Evolutionary conservation across 2,888 invertebrate species (phyloP).

Genomic region (Tenthredo mesomela): DNA sequence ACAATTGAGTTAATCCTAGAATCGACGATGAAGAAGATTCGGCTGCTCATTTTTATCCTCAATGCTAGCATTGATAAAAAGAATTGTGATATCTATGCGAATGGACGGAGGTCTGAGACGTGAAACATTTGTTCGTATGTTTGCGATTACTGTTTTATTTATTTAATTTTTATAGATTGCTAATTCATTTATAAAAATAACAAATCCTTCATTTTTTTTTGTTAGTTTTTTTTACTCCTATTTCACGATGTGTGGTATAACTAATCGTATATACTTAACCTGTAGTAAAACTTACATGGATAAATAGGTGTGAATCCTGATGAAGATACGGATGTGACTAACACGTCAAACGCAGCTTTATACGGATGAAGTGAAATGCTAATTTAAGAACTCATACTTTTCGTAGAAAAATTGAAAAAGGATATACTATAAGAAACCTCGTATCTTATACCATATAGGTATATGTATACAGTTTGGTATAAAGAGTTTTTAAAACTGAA

Average conservation of each 20-base stretch:
- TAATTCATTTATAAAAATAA: neutral
- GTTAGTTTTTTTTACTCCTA: neutral
- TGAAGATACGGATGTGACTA: conserved; percentile 32
- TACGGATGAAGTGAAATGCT: neutral
- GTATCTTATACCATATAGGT: neutral
- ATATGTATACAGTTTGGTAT: neutral
- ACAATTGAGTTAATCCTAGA: neutral
- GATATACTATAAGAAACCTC: neutral
- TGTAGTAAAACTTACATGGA: neutral
- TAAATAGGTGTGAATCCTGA: neutral
- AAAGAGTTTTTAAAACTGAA: conserved; percentile 2
- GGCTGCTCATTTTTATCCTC: neutral
- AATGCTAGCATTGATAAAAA: neutral
- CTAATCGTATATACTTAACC: neutral
- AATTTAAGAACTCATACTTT: neutral
- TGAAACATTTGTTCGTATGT: neutral
- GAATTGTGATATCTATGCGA: neutral
- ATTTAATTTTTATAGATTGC: too few species aligned
- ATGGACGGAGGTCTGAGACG: neutral
- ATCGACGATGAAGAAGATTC: neutral
- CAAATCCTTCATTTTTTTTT: neutral
- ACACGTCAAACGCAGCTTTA: conserved; percentile 5
- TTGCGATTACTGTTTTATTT: too few species aligned
- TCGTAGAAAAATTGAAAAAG: neutral
- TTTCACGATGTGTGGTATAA: neutral